Base-by-base conservation (phyloP, 2,113 vertebrate genomes). In the Trematocara stigmaticum region DNA sequence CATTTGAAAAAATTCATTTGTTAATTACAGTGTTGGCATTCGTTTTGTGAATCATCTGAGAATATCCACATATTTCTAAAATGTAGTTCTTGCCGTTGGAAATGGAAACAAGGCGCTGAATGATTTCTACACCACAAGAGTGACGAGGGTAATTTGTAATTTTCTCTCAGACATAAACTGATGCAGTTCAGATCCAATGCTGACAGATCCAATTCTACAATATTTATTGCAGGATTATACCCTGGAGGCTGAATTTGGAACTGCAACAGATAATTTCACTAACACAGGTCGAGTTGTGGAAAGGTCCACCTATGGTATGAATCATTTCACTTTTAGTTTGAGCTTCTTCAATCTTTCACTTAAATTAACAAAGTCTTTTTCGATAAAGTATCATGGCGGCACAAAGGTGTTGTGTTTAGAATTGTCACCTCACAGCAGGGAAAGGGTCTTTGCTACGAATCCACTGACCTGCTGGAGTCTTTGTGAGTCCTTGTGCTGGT, bases 251-350 rank as follows among this genome's bases (percentile, higher is more conserved):
- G 93, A 96, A 79, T 97, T 99, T 83, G 99, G 99, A 80, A 97
- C 93, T 86, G 98, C 98, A 71, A 98, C 98, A 3, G 94, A 97
- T 11, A 95, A 99, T 93, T 99, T 99, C 93, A 95, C 96, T 31
- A 94, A 97, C 87, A 94, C 84, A 0, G 98, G 98, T 66, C 95
- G 92, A 71, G 92, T 98, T 84, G 69, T 99, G 52, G 99, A 99
- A 94, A 97, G 96, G 91, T 97, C 97, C 1, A 98, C 98, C 0
- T 99, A 97, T 1, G 97, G 99, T 99, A 97, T 1, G 71, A 76
- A 51, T 51, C 1, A 76, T 76, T 49, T 35, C n/a, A 29, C 16
- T 2, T n/a, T 81, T n/a, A 69, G 9, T 66, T 3, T 40, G 42
- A 18, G 13, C 23, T 49, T 34, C 47, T 15, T 74, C 42, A 3